Conservation (phyloP, 2,797 vertebrate species). For the Anniella stebbinsi region DNA sequence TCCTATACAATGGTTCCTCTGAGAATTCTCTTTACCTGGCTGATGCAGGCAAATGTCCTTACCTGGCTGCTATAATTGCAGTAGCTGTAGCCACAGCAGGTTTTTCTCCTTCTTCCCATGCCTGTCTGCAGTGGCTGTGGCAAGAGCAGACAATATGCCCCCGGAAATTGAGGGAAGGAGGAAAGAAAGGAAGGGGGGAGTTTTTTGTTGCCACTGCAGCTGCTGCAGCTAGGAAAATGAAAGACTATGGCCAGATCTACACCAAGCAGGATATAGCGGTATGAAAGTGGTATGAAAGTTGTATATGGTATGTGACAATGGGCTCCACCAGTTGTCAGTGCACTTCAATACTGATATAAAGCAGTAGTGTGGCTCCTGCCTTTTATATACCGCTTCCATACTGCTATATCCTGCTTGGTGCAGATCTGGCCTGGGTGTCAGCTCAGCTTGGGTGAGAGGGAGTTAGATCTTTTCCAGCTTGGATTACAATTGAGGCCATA, state of each 20-base stretch:
- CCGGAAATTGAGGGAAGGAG: background rate
- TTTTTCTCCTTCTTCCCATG: background rate
- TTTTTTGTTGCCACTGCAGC: background rate
- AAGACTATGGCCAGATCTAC: no score
- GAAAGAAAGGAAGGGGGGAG: background rate
- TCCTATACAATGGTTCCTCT: background rate
- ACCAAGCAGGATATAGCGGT: no score
- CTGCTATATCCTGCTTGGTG: no score
- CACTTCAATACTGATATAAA: no score
- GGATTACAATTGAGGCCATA: no score
- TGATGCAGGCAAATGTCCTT: background rate
- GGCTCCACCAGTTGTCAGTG: no score
- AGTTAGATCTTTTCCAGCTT: background rate
- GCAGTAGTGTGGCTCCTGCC: no score
- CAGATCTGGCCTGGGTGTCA: no score
- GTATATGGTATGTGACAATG: no score
- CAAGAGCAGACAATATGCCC: background rate
- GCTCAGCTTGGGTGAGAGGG: background rate
- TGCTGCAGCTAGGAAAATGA: background rate
- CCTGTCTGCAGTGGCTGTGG: no score
- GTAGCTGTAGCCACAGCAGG: background rate
- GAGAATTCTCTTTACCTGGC: background rate
- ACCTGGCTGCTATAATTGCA: background rate
- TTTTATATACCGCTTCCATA: no score
- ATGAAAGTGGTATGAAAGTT: no score